A percentile compares a stretch with the other conserved stretches of the same genome.
phyloP scores from a whole-genome alignment of 2,888 invertebrate genomes.

The Erynnis tages region DNA sequence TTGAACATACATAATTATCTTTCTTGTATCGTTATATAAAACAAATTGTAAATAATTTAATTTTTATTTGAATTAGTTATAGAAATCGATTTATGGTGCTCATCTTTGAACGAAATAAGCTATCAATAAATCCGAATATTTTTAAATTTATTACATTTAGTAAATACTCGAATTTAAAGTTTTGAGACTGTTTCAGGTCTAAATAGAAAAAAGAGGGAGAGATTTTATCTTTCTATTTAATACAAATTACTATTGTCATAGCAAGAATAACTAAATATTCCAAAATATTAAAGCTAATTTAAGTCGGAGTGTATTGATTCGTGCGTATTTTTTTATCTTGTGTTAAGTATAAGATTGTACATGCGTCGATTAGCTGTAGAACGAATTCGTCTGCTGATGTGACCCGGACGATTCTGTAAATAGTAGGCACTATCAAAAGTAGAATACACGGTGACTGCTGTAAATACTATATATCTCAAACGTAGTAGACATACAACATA shows the following conservation, averaged over 20 bases:
- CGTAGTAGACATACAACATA: background rate
- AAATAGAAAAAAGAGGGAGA: too few species aligned
- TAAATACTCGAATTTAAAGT: constrained; percentile 13
- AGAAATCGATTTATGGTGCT: constrained; percentile 15
- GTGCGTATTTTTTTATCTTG: constrained; percentile 2
- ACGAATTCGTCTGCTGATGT: background rate
- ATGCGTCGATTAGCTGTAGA: background rate
- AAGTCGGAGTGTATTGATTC: background rate
- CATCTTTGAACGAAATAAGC: background rate
- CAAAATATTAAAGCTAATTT: background rate
- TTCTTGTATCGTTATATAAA: background rate
- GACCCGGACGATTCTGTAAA: constrained; percentile 13
- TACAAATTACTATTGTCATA: too few species aligned
- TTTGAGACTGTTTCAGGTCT: constrained; percentile 9
- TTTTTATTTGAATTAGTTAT: background rate
- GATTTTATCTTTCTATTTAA: too few species aligned
- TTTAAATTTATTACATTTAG: background rate
- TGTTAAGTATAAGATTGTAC: background rate
- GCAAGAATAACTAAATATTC: too few species aligned
- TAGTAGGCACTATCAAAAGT: background rate
- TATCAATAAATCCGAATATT: background rate
- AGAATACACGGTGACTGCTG: constrained; percentile 14
- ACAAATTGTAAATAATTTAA: constrained; percentile 7
- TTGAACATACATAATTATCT: too few species aligned
- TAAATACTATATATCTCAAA: background rate